Base-by-base conservation (phyloP, 2,113 vertebrate species). In the Corythaixoides concolor region DNA sequence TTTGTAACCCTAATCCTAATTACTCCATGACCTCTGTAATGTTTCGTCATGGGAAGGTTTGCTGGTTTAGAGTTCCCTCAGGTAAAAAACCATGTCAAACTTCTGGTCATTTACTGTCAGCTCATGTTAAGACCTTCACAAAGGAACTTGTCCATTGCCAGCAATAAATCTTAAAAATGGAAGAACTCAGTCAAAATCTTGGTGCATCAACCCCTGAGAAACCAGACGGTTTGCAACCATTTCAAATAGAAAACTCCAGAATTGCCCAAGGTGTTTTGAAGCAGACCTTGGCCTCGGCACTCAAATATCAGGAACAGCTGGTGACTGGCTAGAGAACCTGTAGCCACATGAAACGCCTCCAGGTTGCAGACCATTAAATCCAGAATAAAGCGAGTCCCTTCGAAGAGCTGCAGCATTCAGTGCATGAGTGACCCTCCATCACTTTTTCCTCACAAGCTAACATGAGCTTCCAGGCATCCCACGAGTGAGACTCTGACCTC, bases 1-100 rank as follows among this genome's bases (percentile, higher is more conserved):
- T 90, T 69, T 93, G 80, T 93, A 96, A 96, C 66, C n/a, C 41
- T 93, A 89, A 97, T 92, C 80, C 84, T 95, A 84, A 81, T 90
- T 96, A 69, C 59, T 95, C 89, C 3, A 5, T 85, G 95, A 97
- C 90, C 89, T 90, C 86, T 93, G 77, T 78, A 80, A 49, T 95
- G 50, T 47, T 89, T 81, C 27, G 6, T 89, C 93, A 66, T 73
- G 62, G 58, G 70, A 91, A 95, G 86, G 12, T 59, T 88, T 72
- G 21, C 86, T 76, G 49, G 47, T 87, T 87, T 76, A 62, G 50
- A 69, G 81, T 89, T 93, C 86, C 86, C 94, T 85, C 2, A 47
- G 90, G 96, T 85, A 94, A 87, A 94, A 87, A 93, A 79, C 73
- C 69, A 26, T 60, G 84, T 60, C 87, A 89, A 88, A 75, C 43